Conservation (phyloP, 1,140 invertebrate species). For the Drosophila littoralis region DNA sequence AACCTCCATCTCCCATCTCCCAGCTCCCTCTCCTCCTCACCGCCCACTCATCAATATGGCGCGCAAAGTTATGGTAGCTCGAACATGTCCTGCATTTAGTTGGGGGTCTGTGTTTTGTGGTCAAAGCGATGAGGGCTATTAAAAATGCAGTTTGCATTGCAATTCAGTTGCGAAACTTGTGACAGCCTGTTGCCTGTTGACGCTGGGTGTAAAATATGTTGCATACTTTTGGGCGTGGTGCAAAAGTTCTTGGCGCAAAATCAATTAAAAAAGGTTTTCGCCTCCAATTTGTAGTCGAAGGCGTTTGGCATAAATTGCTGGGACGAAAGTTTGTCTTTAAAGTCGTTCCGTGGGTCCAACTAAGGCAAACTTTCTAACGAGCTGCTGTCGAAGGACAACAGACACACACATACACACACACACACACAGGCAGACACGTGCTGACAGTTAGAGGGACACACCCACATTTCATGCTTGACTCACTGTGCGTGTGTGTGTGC, state of each 20-base stretch:
- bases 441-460: constrained; percentile 14
- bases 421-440: constrained; percentile 12
- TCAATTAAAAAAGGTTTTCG: constrained; percentile 61
- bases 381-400: constrained; percentile 22
- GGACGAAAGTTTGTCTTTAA: constrained; percentile 48
- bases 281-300: constrained; percentile 52
- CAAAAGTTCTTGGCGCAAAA: constrained; percentile 22
- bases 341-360: constrained; percentile 19
- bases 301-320: constrained; percentile 31
- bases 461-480: constrained; percentile 28
- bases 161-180: constrained; percentile 1
- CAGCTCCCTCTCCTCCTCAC: not conserved
- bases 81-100: constrained; percentile 8
- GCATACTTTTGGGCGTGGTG: constrained; percentile 39
- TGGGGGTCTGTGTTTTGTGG: not conserved
- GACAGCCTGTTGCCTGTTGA: constrained; percentile 24
- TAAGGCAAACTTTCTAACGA: constrained; percentile 56
- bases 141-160: constrained; percentile 21
- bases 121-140: constrained; percentile 11
- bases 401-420: constrained; percentile 15
- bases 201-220: constrained; percentile 2
- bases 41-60: not conserved
- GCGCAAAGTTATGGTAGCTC: not conserved
- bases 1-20: not conserved
- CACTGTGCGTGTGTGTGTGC: constrained; percentile 11